These are phyloP conservation scores for Ethmia dodecea DNA, from an alignment of 2,888 invertebrate species.

Conservation along the genomic window DNA sequence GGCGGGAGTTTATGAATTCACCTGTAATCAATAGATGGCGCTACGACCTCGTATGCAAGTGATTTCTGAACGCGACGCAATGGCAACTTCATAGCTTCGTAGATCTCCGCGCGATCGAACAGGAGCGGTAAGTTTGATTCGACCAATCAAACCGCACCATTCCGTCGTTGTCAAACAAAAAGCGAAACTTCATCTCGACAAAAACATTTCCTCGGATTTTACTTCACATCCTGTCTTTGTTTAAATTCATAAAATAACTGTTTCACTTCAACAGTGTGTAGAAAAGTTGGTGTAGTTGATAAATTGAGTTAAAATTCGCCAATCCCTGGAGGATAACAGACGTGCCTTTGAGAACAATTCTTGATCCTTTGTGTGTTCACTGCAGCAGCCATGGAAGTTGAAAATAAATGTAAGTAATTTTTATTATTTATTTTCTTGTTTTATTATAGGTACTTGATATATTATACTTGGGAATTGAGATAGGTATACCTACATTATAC, in stretches of 20 bases:
- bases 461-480: too few relatives aligned
- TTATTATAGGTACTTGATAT: too few relatives aligned
- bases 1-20: too few relatives aligned
- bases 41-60: too few relatives aligned
- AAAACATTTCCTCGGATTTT: constrained; percentile 31
- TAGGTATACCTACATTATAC: too few relatives aligned
- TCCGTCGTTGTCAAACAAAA: constrained; percentile 33
- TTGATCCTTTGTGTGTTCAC: constrained; percentile 30
- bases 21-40: too few relatives aligned
- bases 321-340: constrained; percentile 34
- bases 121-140: constrained; percentile 49
- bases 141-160: constrained; percentile 48
- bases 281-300: constrained; percentile 32
- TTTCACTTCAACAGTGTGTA: constrained; percentile 48
- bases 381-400: constrained; percentile 53
- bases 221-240: constrained; percentile 41
- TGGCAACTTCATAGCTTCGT: too few relatives aligned
- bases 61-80: constrained; percentile 7
- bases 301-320: constrained; percentile 32
- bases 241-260: constrained; percentile 53
- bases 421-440: too few relatives aligned
- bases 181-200: constrained; percentile 31
- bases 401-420: constrained; percentile 66
- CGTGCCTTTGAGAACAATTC: constrained; percentile 28
- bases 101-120: constrained; percentile 6